These are phyloP conservation scores for Linepithema humile DNA, from an alignment of 1,140 invertebrate genomes.

Conservation along the genomic window DNA sequence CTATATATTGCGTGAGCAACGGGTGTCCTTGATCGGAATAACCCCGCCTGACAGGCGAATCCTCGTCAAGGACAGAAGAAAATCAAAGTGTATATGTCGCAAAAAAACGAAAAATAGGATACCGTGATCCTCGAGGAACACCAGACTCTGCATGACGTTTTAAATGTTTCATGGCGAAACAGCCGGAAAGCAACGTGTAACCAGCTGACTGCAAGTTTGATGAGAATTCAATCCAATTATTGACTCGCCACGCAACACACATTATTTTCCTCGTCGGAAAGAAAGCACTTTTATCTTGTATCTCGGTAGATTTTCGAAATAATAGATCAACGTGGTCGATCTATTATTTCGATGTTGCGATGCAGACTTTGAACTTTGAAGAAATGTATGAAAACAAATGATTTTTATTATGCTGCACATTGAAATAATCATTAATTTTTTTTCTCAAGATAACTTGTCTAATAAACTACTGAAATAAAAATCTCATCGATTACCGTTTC, in stretches of 20 bases:
- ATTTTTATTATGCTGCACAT: neutral
- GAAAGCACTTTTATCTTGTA: neutral
- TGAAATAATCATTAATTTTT: neutral
- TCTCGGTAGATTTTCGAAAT: neutral
- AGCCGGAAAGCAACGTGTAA: slow-evolving; percentile 1
- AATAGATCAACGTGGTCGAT: neutral
- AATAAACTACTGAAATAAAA: neutral
- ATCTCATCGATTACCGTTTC: neutral
- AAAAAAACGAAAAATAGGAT: slow-evolving; percentile 14
- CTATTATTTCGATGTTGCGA: neutral
- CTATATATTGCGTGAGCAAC: slow-evolving; percentile 40
- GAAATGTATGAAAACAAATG: neutral
- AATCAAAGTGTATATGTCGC: slow-evolving; percentile 34
- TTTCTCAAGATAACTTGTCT: neutral
- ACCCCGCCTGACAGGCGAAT: slow-evolving; percentile 8
- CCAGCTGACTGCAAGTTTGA: neutral
- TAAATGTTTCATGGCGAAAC: slow-evolving; percentile 38
- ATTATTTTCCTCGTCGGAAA: neutral
- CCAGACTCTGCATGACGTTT: neutral
- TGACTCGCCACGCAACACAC: neutral
- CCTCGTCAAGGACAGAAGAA: slow-evolving; percentile 29
- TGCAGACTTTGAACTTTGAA: neutral
- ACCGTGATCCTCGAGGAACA: neutral
- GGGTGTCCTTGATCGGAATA: slow-evolving; percentile 47
- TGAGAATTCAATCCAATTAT: slow-evolving; percentile 4